phyloP scores from a whole-genome alignment of 2,888 invertebrate genomes.

The Pardosa pseudoannulata region DNA sequence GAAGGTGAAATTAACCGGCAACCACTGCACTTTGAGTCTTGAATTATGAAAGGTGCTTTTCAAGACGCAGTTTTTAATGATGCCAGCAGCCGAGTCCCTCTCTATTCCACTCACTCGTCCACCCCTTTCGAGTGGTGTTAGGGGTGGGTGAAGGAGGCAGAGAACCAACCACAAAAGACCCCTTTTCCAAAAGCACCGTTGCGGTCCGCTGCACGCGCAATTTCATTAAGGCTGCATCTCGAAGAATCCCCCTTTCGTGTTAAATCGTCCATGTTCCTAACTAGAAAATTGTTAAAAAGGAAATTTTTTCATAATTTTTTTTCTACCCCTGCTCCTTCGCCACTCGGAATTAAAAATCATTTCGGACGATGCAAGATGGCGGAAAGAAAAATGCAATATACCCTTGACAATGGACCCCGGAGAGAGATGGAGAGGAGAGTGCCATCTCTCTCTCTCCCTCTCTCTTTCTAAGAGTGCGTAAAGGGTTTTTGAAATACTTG shows the following conservation, averaged over 20 bases:
- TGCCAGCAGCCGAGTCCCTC: slow-evolving; percentile 19
- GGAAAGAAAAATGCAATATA: slow-evolving; percentile 43
- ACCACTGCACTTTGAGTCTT: slow-evolving; percentile 7
- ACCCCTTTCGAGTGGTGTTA: neutral
- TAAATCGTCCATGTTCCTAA: slow-evolving; percentile 69
- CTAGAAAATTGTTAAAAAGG: slow-evolving; percentile 72
- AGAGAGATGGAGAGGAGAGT: neutral
- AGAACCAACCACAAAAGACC: slow-evolving; percentile 35
- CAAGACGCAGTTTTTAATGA: slow-evolving; percentile 59
- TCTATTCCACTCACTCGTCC: neutral
- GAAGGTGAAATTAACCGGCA: slow-evolving; percentile 54
- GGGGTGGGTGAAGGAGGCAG: neutral
- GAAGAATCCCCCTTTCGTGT: slow-evolving; percentile 50
- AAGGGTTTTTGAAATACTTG: slow-evolving; percentile 16
- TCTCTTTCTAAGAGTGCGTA: neutral
- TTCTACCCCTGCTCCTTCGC: neutral
- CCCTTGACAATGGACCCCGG: slow-evolving; percentile 17
- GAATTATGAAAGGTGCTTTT: slow-evolving; percentile 62
- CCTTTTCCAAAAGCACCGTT: slow-evolving; percentile 55
- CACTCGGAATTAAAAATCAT: slow-evolving; percentile 44
- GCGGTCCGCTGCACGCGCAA: slow-evolving; percentile 59
- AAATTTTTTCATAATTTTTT: slow-evolving; percentile 26
- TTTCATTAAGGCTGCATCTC: slow-evolving; percentile 57
- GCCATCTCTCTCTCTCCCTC: neutral
- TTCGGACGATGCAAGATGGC: slow-evolving; percentile 30